phyloP scores from a whole-genome alignment of 2,113 vertebrate species.

The Gobio gobio region DNA sequence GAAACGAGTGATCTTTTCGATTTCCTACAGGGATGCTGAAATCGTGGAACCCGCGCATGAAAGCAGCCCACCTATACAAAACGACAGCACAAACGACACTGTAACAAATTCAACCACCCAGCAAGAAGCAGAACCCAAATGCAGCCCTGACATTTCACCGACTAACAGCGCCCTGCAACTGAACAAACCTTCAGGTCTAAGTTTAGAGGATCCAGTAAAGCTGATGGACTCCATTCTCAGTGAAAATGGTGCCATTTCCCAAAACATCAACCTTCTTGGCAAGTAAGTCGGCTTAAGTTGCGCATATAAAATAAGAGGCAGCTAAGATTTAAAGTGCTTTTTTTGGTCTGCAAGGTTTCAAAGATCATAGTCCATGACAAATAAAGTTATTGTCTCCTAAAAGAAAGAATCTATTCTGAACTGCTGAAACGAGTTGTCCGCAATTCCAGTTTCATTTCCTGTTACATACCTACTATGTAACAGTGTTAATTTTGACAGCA shows the following conservation, averaged over 20 bases:
- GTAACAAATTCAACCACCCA: constrained; percentile 14
- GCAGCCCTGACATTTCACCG: constrained; percentile 62
- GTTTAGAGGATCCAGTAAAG: constrained; percentile 88
- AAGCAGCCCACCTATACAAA: constrained; percentile 63
- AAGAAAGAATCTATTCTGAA: too few species aligned
- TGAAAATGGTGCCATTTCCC: constrained; percentile 87
- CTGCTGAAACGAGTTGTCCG: too few species aligned
- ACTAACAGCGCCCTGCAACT: constrained; percentile 82
- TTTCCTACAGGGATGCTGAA: constrained; percentile 82
- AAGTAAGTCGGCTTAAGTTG: constrained; percentile 81
- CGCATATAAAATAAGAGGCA: not conserved
- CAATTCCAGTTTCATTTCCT: too few species aligned
- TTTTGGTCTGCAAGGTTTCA: too few species aligned
- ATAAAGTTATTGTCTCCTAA: too few species aligned
- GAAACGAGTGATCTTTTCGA: not conserved
- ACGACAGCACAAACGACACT: constrained; percentile 58
- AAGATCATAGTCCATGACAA: too few species aligned
- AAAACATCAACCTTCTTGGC: constrained; percentile 94
- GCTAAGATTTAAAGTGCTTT: not conserved
- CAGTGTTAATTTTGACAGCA: too few species aligned
- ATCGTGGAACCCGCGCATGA: constrained; percentile 87
- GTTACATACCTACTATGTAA: too few species aligned
- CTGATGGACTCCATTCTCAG: constrained; percentile 98
- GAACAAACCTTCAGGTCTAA: constrained; percentile 80
- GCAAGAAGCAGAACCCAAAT: constrained; percentile 41